These are phyloP conservation scores for Lasius fuliginosus DNA, from an alignment of 2,888 invertebrate species.

Conservation along the genomic window DNA sequence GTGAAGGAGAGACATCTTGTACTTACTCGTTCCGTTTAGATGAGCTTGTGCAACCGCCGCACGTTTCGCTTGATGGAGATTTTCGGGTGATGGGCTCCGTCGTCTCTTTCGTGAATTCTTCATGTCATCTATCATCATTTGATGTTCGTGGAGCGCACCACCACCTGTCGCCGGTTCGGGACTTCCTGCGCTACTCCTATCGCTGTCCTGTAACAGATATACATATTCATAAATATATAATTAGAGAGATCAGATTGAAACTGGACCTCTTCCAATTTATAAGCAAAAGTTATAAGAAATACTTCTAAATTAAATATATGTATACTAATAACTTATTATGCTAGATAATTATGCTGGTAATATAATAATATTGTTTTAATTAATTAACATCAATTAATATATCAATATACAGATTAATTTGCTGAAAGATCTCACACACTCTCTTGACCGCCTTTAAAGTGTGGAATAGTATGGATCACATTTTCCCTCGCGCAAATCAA, in stretches of 20 bases:
- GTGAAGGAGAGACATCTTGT: background rate
- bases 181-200: conserved; percentile 85
- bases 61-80: conserved; percentile 86
- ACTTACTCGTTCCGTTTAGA: conserved; percentile 90
- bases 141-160: conserved; percentile 83
- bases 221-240: conserved; percentile 32
- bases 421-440: conserved; percentile 21
- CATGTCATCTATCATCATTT: conserved; percentile 83
- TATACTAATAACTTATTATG: background rate
- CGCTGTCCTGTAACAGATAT: conserved; percentile 82
- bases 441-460: conserved; percentile 47
- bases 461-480: conserved; percentile 17
- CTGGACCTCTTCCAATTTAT: conserved; percentile 2
- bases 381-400: conserved; percentile 46
- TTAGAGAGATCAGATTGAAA: conserved; percentile 31
- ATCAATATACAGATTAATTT: conserved; percentile 42
- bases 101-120: conserved; percentile 83
- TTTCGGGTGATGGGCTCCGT: conserved; percentile 83
- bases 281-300: conserved; percentile 7
- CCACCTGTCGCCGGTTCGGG: conserved; percentile 83
- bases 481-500: conserved; percentile 65
- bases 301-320: conserved; percentile 2
- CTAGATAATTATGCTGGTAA: background rate
- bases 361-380: background rate
- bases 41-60: conserved; percentile 88